Base-by-base conservation (phyloP, 2,797 vertebrate species). In the Gila robusta region DNA sequence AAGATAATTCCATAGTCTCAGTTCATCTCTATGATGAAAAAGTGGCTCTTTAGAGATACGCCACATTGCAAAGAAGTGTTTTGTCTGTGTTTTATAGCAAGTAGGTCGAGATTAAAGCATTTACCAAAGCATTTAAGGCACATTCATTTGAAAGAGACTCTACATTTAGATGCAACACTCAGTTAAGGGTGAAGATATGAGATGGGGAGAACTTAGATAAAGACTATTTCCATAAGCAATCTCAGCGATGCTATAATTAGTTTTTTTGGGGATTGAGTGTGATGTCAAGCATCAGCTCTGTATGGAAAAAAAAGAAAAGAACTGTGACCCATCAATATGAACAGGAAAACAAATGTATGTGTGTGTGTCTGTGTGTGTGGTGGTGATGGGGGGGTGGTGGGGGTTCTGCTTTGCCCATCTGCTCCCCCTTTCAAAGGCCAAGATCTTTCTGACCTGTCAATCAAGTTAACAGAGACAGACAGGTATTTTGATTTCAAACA, bases 391-490 rank as follows among this genome's bases (percentile, higher is more conserved):
- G 4, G 4, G 9, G 14, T 26, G 28, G 37, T 2, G 2, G 32
- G 32, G 32, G 32, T 32, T 32, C 32, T 32, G 32, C 32, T 32
- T 35, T 35, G 35, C 37, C 37, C 64, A 44, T 77, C 62, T 59
- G 59, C 37, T 28, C 28, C 37, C 35, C 39, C 17, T 23, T 81
- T 81, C 23, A 78, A 32, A 14, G 73, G 17, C 35, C n/a, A 66
- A 52, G 76, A 62, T 44, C 67, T 32, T 82, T 82, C 26, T 82
- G 84, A 47, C 52, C 73, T 72, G 81, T 81, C 72, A 90, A 87
- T 92, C 91, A 81, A 74, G 83, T 85, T 93, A 91, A 93, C 83
- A 72, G 64, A 83, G 77, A 88, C 79, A 71, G 90, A 71, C 79
- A 83, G 81, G 54, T 79, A 79, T 86, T 87, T 86, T 47, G 85